Base-by-base conservation (phyloP, 2,888 invertebrate species). In the Subacronicta megacephala region DNA sequence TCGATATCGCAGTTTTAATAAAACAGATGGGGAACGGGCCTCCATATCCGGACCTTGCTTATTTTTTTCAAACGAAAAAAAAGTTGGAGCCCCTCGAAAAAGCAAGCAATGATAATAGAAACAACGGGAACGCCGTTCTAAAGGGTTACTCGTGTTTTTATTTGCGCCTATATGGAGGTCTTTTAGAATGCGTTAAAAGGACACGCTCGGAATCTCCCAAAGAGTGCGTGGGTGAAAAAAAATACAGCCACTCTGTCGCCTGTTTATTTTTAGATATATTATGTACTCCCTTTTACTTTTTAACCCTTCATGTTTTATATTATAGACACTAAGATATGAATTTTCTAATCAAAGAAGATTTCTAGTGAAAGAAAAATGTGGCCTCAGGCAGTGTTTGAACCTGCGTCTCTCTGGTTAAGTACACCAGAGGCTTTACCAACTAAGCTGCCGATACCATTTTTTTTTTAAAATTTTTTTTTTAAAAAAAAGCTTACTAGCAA, bases 1-100 rank as follows among this genome's bases (percentile, higher is more conserved):
- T 92, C 89, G 84, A 88, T 92, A 92, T 93, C 91, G 85, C 86
- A 84, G 87, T 89, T 92, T 92, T 92, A 92, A 93, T 92, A 91
- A 92, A 92, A 90, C 92, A 92, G 90, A 88, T 87, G 90, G 88
- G 81, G 87, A 87, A 87, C 86, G 84, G 66, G 83, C 85, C 84
- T 78, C 89, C 88, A 88, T 92, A 92, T 93, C 92, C 92, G 90
- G 88, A 74, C 76, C 66, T 84, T 82, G 85, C 85, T 85, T 84
- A 83, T 89, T 90, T 90, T 92, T 90, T 90, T 80, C 59, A 78
- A 80, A 77, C 74, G 64, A 78, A 80, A 87, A 88, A 89, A 89
- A 88, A 79, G 66, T 78, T 66, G 66, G 70, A 75, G 72, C 85
- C 89, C 90, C 87, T 90, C 85, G 85, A 84, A 90, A 83, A 89